Base-by-base conservation (phyloP, 2,797 vertebrate species). In the Cyprinella venusta region DNA sequence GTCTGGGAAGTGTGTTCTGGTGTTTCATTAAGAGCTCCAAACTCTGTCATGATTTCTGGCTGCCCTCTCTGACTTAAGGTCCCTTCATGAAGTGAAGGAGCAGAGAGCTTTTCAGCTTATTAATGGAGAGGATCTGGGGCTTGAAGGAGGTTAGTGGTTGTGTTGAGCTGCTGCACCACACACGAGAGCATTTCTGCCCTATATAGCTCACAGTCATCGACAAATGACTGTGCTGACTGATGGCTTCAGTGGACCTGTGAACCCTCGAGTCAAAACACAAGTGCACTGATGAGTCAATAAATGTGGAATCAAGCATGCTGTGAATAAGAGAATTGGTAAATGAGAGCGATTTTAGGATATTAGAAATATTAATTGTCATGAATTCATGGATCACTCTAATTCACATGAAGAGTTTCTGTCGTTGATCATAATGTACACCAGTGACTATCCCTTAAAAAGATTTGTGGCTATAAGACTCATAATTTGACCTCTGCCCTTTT, bases 91-190 rank as follows among this genome's bases (percentile, higher is more conserved):
- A 70, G 45, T 75, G 61, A 74, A 65, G 75, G 40, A 45, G 42
- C 48, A 79, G 24, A 71, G 80, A 80, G 86, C 50, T 61, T 83
- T 82, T 71, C 65, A 83, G 42, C 36, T 85, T 54, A 80, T 80
- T 80, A 80, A 83, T 80, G 30, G 1, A 81, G 36, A 36, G 52
- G n/a, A 48, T 69, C 48, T 65, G 74, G 36, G 77, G 45, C 54
- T 33, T 74, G 61, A 72, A 64, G 56, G 26, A 72, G 30, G 15
- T 5, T 76, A 33, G 33, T 69, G 50, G 50, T 48, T 76, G 18
- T 61, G 21, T 69, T 33, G 72, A 76, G 81, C 48, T 68, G 50
- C 48, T 74, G n/a, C 10, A 36, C 19, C n/a, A 3, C 6, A 48
- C 61, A 65, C 24, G 81, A 65, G 48, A 69, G 64, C 50, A 38